A percentile compares a stretch with the other conserved stretches of the same genome.
Conservation (phyloP, 1,140 invertebrate genomes). For the Drosophila lacertosa region DNA sequence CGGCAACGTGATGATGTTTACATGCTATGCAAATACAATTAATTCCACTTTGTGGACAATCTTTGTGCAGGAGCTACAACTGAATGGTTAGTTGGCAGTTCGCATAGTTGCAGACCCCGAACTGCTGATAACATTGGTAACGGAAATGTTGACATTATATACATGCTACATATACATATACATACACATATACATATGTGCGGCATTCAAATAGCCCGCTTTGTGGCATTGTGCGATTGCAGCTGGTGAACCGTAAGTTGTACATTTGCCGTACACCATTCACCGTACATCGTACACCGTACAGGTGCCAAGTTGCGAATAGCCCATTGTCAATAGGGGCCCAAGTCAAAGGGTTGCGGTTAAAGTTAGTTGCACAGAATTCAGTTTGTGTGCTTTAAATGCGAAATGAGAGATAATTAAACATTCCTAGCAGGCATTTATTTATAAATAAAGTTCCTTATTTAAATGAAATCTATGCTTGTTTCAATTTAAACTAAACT, state of each 20-base stretch:
- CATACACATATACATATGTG: too few relatives aligned
- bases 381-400: neutral
- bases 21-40: slow-evolving; percentile 81
- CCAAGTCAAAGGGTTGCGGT: slow-evolving; percentile 4
- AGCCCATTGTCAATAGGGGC: neutral
- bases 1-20: slow-evolving; percentile 76
- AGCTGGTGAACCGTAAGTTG: slow-evolving; percentile 9
- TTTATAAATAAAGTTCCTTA: too few relatives aligned
- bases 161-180: too few relatives aligned
- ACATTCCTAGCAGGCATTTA: too few relatives aligned
- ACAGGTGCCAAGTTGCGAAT: slow-evolving; percentile 12
- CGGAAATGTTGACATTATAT: slow-evolving; percentile 68
- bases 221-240: slow-evolving; percentile 13
- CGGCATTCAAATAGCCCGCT: slow-evolving; percentile 21
- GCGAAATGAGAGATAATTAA: too few relatives aligned
- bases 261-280: too few relatives aligned
- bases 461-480: too few relatives aligned
- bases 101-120: neutral
- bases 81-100: neutral
- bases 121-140: slow-evolving; percentile 35
- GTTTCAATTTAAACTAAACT: too few relatives aligned
- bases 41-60: slow-evolving; percentile 79
- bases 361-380: neutral
- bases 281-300: neutral
- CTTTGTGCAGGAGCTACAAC: slow-evolving; percentile 43